Evolutionary conservation across 2,113 vertebrate genomes (phyloP).

Genomic region (Forbesichthys papilliferus): DNA sequence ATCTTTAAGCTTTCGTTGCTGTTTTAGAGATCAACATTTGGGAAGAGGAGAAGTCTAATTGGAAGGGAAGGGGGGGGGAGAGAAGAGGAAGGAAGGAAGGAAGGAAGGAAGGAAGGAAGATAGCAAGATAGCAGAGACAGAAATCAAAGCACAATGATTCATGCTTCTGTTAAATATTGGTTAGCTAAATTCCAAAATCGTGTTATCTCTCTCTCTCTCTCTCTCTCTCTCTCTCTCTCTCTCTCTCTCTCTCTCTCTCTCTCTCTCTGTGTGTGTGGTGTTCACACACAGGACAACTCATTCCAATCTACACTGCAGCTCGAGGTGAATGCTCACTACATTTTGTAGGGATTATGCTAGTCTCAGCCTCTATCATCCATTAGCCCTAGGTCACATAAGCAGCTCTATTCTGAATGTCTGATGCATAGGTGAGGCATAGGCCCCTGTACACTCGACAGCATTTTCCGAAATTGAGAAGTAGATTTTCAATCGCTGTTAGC

Average conservation of each 20-base stretch:
- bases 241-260: neutral
- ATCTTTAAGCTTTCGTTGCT: slow-evolving; percentile 41
- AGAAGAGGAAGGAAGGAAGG: slow-evolving; percentile 41
- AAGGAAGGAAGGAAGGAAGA: slow-evolving; percentile 33
- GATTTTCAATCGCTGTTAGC: too few relatives aligned
- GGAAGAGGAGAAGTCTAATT: slow-evolving; percentile 62
- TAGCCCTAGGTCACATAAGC: too few relatives aligned
- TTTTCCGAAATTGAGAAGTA: too few relatives aligned
- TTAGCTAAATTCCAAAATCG: neutral
- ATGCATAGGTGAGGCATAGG: too few relatives aligned
- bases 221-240: neutral
- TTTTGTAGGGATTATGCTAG: neutral
- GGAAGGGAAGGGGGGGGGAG: slow-evolving; percentile 33
- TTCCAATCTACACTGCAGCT: neutral
- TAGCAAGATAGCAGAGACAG: slow-evolving; percentile 38
- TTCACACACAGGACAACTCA: neutral
- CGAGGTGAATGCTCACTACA: neutral
- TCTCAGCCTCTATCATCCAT: too few relatives aligned
- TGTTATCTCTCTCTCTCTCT: neutral
- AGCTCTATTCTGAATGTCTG: too few relatives aligned
- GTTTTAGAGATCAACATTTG: slow-evolving; percentile 66
- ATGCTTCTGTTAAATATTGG: slow-evolving; percentile 34
- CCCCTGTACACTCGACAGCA: too few relatives aligned
- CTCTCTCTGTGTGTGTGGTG: neutral
- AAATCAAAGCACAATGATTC: slow-evolving; percentile 35